Evolutionary conservation across 2,888 invertebrate species (phyloP).

Genomic region (Cartodere bifasciata): DNA sequence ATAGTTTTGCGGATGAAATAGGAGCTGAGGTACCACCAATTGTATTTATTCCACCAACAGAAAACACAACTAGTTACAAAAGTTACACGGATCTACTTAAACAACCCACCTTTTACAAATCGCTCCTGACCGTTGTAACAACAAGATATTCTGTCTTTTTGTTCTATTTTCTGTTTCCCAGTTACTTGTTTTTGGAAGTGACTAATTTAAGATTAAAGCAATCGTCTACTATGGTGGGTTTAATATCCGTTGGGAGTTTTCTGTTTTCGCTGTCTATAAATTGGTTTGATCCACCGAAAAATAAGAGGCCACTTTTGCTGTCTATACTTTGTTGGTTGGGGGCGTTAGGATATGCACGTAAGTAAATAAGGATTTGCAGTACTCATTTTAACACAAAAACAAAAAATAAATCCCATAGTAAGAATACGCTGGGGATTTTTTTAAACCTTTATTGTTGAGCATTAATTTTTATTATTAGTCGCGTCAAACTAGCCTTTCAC

Average conservation of each 20-base stretch:
- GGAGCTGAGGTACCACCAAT: too few relatives aligned
- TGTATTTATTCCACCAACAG: too few relatives aligned
- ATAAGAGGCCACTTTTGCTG: slow-evolving; percentile 25
- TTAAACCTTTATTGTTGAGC: too few relatives aligned
- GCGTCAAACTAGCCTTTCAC: too few relatives aligned
- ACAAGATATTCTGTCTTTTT: slow-evolving; percentile 42
- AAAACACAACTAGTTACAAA: slow-evolving; percentile 33
- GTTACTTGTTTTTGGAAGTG: slow-evolving; percentile 34
- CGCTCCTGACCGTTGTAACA: slow-evolving; percentile 40
- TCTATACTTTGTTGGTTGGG: slow-evolving; percentile 39
- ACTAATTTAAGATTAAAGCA: slow-evolving; percentile 21
- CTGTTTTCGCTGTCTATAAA: slow-evolving; percentile 23
- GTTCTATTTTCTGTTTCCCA: slow-evolving; percentile 41
- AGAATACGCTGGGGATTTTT: too few relatives aligned
- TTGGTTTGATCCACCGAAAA: slow-evolving; percentile 26
- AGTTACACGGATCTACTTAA: slow-evolving; percentile 20
- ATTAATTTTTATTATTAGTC: too few relatives aligned
- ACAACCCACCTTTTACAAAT: slow-evolving; percentile 40
- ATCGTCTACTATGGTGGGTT: slow-evolving; percentile 24
- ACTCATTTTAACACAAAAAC: too few relatives aligned
- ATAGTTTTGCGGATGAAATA: too few relatives aligned
- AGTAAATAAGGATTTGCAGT: too few relatives aligned
- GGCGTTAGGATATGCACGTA: slow-evolving; percentile 44
- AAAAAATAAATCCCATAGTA: too few relatives aligned
- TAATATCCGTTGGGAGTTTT: slow-evolving; percentile 22